These are phyloP conservation scores for Agonum fuliginosum DNA, from an alignment of 2,888 invertebrate species.

Conservation along the genomic window DNA sequence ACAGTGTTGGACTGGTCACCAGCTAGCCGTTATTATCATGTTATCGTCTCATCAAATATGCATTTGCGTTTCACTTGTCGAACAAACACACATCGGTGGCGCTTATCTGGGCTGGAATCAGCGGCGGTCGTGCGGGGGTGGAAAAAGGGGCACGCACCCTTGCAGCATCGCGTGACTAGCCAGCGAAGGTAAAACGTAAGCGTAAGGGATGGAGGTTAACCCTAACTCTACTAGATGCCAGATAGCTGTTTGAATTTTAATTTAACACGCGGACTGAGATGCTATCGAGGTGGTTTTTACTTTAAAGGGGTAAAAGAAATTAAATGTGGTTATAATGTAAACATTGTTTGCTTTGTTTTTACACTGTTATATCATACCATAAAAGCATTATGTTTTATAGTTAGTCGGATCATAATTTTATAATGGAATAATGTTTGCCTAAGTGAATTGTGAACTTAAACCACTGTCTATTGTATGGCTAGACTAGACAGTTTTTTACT, in stretches of 20 bases:
- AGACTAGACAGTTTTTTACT: too few species aligned
- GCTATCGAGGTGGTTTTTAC: neutral
- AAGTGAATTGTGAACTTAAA: too few species aligned
- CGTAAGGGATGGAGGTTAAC: conserved; percentile 17
- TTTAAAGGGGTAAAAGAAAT: conserved; percentile 5
- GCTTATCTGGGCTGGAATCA: conserved; percentile 22
- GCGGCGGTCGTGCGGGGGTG: neutral
- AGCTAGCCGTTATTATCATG: conserved; percentile 50
- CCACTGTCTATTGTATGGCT: too few species aligned
- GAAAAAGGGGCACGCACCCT: conserved; percentile 20
- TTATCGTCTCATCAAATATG: conserved; percentile 58
- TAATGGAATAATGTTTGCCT: too few species aligned
- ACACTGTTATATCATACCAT: neutral
- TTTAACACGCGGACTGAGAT: conserved; percentile 30
- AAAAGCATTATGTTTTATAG: neutral
- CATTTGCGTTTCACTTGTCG: conserved; percentile 49
- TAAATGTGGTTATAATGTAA: conserved; percentile 7
- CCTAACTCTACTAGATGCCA: conserved; percentile 5
- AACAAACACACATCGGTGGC: conserved; percentile 33
- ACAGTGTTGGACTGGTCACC: conserved; percentile 21
- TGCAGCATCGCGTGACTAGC: conserved; percentile 29
- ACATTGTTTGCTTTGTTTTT: neutral
- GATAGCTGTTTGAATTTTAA: conserved; percentile 37
- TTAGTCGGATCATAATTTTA: neutral
- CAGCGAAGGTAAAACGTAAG: neutral